A percentile compares a stretch with the other conserved stretches of the same genome.
phyloP scores from a whole-genome alignment of 2,113 vertebrate genomes.

The Nothocercus nigrocapillus region DNA sequence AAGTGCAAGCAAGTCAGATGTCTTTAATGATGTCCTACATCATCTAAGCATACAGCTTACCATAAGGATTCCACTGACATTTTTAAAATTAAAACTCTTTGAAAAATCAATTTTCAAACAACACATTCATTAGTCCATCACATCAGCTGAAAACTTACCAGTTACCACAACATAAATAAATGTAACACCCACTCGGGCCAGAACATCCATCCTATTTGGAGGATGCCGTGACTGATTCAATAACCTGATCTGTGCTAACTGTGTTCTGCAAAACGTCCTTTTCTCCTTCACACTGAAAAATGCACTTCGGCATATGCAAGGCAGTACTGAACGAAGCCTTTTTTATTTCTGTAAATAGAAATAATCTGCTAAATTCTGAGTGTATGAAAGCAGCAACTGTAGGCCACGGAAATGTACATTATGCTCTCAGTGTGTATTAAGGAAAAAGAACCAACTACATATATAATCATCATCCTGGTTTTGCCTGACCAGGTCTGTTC shows the following conservation, averaged over 20 bases:
- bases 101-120: background rate
- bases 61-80: background rate
- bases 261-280: background rate
- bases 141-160: background rate
- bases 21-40: background rate
- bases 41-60: background rate
- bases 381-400: background rate
- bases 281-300: background rate
- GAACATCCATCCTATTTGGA: background rate
- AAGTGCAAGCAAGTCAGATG: background rate
- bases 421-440: too few relatives aligned
- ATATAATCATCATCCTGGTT: background rate
- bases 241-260: background rate
- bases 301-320: background rate
- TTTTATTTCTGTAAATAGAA: background rate
- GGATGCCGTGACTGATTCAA: background rate
- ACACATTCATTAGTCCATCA: background rate
- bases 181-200: background rate
- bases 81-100: background rate
- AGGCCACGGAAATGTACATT: background rate
- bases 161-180: background rate
- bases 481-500: background rate
- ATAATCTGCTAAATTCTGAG: background rate
- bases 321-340: background rate
- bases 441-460: background rate